Conservation (phyloP, 2,888 invertebrate species). For the Chaetogeoica ovagalla region DNA sequence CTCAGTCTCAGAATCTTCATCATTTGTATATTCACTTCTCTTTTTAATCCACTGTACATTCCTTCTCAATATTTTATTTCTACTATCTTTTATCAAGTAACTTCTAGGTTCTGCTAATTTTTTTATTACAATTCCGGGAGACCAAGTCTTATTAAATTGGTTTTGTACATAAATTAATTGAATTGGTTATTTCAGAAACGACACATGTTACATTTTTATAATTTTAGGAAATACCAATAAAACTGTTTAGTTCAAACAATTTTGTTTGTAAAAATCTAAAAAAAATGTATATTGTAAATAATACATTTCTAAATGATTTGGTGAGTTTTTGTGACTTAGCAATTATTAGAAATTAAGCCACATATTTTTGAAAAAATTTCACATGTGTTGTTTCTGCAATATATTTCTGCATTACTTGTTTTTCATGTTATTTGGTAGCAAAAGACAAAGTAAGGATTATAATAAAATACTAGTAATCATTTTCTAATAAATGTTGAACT, state of each 20-base stretch:
- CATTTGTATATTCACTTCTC: too few relatives aligned
- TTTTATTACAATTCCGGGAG: too few relatives aligned
- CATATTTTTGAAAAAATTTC: background rate
- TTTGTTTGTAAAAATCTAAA: too few relatives aligned
- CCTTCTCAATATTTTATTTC: too few relatives aligned
- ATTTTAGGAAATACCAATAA: background rate
- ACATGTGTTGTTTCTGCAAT: conserved; percentile 3
- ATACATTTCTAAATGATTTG: background rate
- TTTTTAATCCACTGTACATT: too few relatives aligned
- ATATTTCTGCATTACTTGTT: background rate
- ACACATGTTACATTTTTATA: background rate
- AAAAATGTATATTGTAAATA: conserved; percentile 1
- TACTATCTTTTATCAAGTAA: too few relatives aligned
- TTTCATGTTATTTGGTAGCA: background rate
- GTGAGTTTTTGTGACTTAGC: background rate
- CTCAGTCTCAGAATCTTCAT: too few relatives aligned
- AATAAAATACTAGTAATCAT: conserved; percentile 1
- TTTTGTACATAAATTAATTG: too few relatives aligned
- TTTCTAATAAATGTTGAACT: background rate
- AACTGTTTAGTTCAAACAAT: background rate
- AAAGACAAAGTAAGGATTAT: background rate
- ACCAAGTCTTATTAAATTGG: too few relatives aligned
- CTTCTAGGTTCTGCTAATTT: too few relatives aligned
- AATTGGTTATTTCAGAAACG: conserved; percentile 1
- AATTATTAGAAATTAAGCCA: background rate